Evolutionary conservation across 2,797 vertebrate species (phyloP).

Genomic region (Pteronotus mesoamericanus): DNA sequence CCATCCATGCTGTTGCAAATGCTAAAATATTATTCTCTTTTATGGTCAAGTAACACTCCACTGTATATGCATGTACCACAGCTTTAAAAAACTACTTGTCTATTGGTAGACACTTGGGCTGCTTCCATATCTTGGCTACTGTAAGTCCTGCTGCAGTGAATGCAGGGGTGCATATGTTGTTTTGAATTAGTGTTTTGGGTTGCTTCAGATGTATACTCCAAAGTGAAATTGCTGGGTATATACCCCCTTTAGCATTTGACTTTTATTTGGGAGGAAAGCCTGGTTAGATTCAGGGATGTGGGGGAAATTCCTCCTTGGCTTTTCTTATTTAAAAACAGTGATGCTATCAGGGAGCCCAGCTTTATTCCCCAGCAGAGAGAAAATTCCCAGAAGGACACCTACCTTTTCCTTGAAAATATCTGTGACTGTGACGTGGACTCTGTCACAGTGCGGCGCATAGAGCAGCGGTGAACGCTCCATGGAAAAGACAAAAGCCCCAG

Average conservation of each 20-base stretch:
- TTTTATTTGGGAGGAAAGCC: neutral
- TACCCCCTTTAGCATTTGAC: neutral
- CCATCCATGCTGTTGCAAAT: neutral
- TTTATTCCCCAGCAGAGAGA: neutral
- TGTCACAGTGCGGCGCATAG: neutral
- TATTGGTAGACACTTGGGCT: neutral
- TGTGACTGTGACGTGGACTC: neutral
- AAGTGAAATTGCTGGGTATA: neutral
- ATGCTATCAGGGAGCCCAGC: neutral
- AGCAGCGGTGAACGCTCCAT: neutral
- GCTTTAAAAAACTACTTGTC: neutral
- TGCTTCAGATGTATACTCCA: neutral
- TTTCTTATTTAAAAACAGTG: neutral
- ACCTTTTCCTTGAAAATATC: neutral
- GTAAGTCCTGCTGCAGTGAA: neutral
- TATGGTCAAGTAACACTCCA: neutral
- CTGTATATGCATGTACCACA: neutral
- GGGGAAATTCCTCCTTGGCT: neutral
- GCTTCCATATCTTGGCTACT: neutral
- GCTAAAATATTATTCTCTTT: neutral
- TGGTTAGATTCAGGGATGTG: neutral
- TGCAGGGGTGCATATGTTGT: neutral
- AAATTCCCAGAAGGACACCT: neutral
- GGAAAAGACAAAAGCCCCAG: neutral
- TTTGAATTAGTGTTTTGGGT: neutral